Evolutionary conservation across 2,888 invertebrate genomes (phyloP).

Genomic region (Cheilosia impressa): DNA sequence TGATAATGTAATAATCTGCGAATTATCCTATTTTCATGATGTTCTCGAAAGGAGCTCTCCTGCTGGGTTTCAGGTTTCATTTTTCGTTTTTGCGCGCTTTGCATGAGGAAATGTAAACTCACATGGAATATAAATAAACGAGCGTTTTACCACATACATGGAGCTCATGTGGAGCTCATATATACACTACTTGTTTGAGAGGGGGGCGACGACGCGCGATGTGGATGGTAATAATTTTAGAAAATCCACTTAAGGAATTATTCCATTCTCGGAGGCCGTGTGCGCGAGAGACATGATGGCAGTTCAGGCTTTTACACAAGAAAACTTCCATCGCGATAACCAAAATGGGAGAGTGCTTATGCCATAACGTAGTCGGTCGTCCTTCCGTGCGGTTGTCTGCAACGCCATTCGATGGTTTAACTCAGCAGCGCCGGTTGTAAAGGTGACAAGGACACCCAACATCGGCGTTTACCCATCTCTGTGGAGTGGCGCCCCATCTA

Average conservation of each 20-base stretch:
- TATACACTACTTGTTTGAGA: not conserved
- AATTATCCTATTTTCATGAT: constrained; percentile 75
- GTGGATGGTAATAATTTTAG: constrained; percentile 68
- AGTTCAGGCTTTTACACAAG: constrained; percentile 34
- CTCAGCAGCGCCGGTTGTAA: constrained; percentile 17
- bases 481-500: constrained; percentile 7
- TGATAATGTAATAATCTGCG: constrained; percentile 76
- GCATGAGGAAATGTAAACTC: constrained; percentile 53
- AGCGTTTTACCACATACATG: constrained; percentile 55
- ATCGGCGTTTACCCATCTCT: constrained; percentile 17
- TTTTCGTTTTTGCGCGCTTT: constrained; percentile 1
- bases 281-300: constrained; percentile 7
- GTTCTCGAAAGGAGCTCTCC: constrained; percentile 61
- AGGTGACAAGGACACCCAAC: constrained; percentile 56
- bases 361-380: not conserved
- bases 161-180: constrained; percentile 21
- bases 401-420: constrained; percentile 23
- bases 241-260: constrained; percentile 75
- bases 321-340: constrained; percentile 41
- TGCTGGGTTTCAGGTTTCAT: constrained; percentile 48
- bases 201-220: not conserved
- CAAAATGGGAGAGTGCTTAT: constrained; percentile 11
- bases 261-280: constrained; percentile 56
- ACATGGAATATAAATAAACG: constrained; percentile 74
- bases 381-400: constrained; percentile 20